Base-by-base conservation (phyloP, 2,797 vertebrate species). In the Neostethus bicornis region DNA sequence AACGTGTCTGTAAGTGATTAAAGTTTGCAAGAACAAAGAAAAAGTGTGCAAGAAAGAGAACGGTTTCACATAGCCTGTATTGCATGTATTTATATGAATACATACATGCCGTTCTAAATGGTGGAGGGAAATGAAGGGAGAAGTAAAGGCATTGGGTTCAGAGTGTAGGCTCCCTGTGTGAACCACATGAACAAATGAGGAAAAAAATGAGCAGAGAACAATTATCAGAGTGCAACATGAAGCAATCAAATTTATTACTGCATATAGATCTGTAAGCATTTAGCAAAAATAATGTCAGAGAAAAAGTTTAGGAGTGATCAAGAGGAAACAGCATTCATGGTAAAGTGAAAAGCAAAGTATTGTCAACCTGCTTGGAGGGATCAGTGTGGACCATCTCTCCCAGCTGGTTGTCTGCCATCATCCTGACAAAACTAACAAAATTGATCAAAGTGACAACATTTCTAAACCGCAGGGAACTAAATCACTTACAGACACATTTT, bases 371-470 rank as follows among this genome's bases (percentile, higher is more conserved):
- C 57, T 19, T 23, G 49, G 56, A 49, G 37, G 44, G 37, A 1
- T n/a, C 44, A 31, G 9, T 3, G 42, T 13, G 24, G 56, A 58
- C 46, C 38, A 58, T 2, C 58, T 46, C 29, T 49, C 3, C 16
- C 67, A 24, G 65, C 65, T 55, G 70, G 63, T n/a, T 1, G 17
- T 45, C 56, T 20, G 47, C 4, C 29, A 13, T 31, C 29, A 31
- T 29, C 31, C 12, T 1, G 4, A 31, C 31, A 12, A 31, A 23
- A 23, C 3, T 31, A 7, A 12, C 31, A 31, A 63, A 53, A 45
- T 51, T 62, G 66, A 77, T 70, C 71, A 70, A 46, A 44, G 39
- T 66, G 46, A 3, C 62, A 56, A 59, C 67, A 17, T 51, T 66
- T 45, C 9, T 12, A 53, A 37, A 16, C 5, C 47, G 48, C 65